Evolutionary conservation across 2,888 invertebrate species (phyloP).

Genomic region (Fragum fragum): DNA sequence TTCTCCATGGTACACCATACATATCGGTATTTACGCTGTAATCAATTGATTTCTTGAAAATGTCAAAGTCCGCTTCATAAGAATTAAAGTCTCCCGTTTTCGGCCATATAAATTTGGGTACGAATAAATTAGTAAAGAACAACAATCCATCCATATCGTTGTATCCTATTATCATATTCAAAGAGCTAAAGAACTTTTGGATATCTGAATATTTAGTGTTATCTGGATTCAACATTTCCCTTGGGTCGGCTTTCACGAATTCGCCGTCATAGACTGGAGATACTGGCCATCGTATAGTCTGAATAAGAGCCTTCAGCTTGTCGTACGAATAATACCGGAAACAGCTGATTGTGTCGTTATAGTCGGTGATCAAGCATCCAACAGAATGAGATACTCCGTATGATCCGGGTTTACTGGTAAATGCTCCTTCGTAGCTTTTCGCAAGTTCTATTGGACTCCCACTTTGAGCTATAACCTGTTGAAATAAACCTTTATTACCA

Average conservation of each 20-base stretch:
- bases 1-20: constrained; percentile 15
- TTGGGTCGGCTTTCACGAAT: constrained; percentile 9
- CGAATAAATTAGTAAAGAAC: neutral
- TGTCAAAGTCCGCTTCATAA: neutral
- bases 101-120: constrained; percentile 10
- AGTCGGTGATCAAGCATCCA: constrained; percentile 15
- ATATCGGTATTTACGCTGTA: constrained; percentile 11
- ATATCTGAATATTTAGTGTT: neutral
- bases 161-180: constrained; percentile 7
- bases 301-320: neutral
- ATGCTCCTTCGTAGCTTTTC: neutral
- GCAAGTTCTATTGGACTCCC: constrained; percentile 5
- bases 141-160: constrained; percentile 17
- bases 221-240: neutral
- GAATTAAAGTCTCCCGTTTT: neutral
- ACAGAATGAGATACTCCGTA: constrained; percentile 11
- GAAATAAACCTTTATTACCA: constrained; percentile 19
- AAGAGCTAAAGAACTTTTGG: constrained; percentile 5
- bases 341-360: neutral
- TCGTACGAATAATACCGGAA: neutral
- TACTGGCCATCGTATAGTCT: constrained; percentile 1
- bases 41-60: neutral
- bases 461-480: constrained; percentile 17
- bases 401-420: neutral
- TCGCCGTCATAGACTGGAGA: constrained; percentile 20